Conservation (phyloP, 2,797 vertebrate genomes). For the Aplochiton taeniatus region DNA sequence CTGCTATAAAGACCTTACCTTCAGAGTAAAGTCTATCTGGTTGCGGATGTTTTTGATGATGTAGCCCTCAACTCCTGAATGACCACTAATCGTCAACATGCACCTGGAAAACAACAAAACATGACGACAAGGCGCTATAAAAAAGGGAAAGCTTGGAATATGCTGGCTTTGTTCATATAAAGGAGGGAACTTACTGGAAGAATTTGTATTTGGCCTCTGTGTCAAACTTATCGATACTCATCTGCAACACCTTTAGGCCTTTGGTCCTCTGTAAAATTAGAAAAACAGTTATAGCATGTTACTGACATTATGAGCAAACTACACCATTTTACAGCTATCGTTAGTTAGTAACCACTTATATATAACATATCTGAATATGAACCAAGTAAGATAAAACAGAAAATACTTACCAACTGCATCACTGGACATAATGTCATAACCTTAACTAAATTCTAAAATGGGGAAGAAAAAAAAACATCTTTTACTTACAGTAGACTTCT, state of each 20-base stretch:
- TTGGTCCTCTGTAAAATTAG: conserved; percentile 82
- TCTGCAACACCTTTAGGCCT: conserved; percentile 87
- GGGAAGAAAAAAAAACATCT: conserved; percentile 21
- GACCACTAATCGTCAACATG: conserved; percentile 86
- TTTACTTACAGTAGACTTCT: neutral
- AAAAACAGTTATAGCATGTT: neutral
- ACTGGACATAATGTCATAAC: conserved; percentile 90
- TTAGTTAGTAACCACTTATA: too few relatives aligned
- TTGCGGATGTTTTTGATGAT: conserved; percentile 94
- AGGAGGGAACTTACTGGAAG: conserved; percentile 81
- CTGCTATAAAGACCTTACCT: conserved; percentile 71
- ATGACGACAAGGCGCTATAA: neutral
- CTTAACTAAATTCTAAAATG: conserved; percentile 85
- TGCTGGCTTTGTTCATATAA: neutral
- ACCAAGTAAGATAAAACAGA: too few relatives aligned
- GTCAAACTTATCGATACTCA: conserved; percentile 89
- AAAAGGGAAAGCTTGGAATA: neutral
- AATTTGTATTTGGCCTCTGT: conserved; percentile 90
- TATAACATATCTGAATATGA: neutral
- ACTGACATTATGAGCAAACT: neutral
- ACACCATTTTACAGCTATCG: too few relatives aligned
- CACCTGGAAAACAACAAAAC: conserved; percentile 79
- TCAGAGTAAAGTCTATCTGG: conserved; percentile 84
- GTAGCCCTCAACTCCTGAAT: conserved; percentile 93
- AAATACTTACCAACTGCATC: conserved; percentile 84